Percentiles rank a stretch among this genome's conserved stretches.
Evolutionary conservation across 2,888 invertebrate genomes (phyloP).

Genomic region (Machimus rusticus): DNA sequence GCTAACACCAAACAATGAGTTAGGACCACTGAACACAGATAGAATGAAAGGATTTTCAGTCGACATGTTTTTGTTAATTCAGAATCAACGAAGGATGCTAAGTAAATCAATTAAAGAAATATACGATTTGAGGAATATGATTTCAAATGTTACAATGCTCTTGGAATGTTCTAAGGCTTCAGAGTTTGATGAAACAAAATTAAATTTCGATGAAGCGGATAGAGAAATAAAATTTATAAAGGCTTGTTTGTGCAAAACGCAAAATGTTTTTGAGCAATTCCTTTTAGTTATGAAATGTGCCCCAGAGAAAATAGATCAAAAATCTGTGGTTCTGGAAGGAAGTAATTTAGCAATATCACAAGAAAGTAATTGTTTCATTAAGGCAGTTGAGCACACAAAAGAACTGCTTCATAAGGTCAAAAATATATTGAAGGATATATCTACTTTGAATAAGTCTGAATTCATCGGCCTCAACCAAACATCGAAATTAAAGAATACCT

Average conservation of each 20-base stretch:
- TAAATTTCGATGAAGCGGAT: constrained; percentile 53
- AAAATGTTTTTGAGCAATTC: constrained; percentile 72
- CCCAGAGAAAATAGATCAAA: constrained; percentile 62
- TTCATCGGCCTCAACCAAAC: constrained; percentile 55
- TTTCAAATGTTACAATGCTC: constrained; percentile 58
- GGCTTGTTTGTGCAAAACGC: constrained; percentile 53
- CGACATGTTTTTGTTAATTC: constrained; percentile 75
- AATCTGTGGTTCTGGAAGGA: not conserved
- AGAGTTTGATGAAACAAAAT: constrained; percentile 1
- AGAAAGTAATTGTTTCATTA: constrained; percentile 20
- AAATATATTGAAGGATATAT: constrained; percentile 52
- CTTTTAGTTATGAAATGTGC: constrained; percentile 71
- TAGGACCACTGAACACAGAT: constrained; percentile 82
- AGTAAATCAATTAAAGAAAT: constrained; percentile 68
- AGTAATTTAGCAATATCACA: not conserved
- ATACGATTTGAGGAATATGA: constrained; percentile 66
- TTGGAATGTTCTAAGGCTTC: constrained; percentile 50
- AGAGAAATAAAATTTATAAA: constrained; percentile 52
- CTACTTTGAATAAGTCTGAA: constrained; percentile 53
- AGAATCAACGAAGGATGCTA: constrained; percentile 71
- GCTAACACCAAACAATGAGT: constrained; percentile 75
- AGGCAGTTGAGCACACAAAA: constrained; percentile 50
- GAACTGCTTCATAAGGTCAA: constrained; percentile 52
- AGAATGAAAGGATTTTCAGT: constrained; percentile 85
- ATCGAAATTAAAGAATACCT: not conserved